Base-by-base conservation (phyloP, 2,797 vertebrate species). In the Smutsia temminckii region DNA sequence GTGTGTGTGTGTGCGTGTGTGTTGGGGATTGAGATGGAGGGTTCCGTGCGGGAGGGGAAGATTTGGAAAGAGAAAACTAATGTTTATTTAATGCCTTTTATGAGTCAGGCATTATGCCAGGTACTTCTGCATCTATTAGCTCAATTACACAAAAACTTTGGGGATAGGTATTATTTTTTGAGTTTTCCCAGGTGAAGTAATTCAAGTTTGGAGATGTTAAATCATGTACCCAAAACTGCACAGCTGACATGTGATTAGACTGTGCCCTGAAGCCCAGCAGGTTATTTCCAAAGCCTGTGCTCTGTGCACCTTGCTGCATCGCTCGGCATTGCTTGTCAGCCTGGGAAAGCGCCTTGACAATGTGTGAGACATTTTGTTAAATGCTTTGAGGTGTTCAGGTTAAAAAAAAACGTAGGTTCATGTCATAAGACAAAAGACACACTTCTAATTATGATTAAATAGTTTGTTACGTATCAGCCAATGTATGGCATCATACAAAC, bases 11-110 rank as follows among this genome's bases (percentile, higher is more conserved):
- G 25, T 53, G 59, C 53, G 86, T 53, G 49, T 53, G 37, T 57
- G 63, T 32, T 68, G 12, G 77, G 40, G 61, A 40, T 64, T 27
- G 14, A 13, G 49, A 53, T 27, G 29, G 46, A 46, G 46, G 46
- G 46, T 46, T 46, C 46, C 1, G 46, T 46, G 46, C 46, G 46
- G 46, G 46, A 46, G 10, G 46, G 46, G 46, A 11, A 46, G 46
- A 86, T 91, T 83, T 81, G 27, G 27, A 17, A 85, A 83, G 74
- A 92, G 83, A 83, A 95, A 92, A 40, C 75, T 27, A 87, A 78
- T 64, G 42, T 85, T 68, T 61, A 77, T 94, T 57, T 53, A 69
- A 27, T 89, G 46, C 51, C 37, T 93, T 88, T 89, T 71, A 11
- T 88, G 87, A 81, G 20, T 78, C n/a, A 68, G 89, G 88, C 79